A percentile compares a stretch with the other conserved stretches of the same genome.
Conservation (phyloP, 2,888 invertebrate species). For the Epinotia nisella region DNA sequence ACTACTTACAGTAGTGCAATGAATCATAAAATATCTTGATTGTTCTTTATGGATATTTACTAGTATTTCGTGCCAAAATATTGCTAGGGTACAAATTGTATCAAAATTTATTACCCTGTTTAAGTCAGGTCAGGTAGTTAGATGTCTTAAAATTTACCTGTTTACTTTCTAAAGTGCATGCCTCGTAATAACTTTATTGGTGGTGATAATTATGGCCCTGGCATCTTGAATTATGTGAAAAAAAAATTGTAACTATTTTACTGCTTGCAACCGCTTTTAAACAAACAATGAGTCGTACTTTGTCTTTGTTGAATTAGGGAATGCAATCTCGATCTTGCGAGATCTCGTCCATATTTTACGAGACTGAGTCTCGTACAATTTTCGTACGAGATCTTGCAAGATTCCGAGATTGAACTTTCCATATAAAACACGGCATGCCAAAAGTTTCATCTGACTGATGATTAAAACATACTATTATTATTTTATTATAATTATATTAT, state of each 20-base stretch:
- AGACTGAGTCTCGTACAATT: too few relatives aligned
- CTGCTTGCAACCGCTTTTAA: neutral
- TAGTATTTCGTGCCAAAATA: slow-evolving; percentile 37
- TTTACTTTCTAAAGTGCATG: slow-evolving; percentile 14
- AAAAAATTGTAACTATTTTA: neutral
- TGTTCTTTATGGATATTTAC: slow-evolving; percentile 13
- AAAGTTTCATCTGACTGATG: too few relatives aligned
- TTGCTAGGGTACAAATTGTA: slow-evolving; percentile 26
- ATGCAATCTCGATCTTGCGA: too few relatives aligned
- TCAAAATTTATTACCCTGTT: slow-evolving; percentile 16
- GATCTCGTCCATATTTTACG: too few relatives aligned
- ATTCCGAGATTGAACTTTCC: too few relatives aligned
- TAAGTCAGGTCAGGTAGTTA: slow-evolving; percentile 13
- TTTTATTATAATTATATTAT: too few relatives aligned
- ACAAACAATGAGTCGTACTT: neutral
- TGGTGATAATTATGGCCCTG: neutral
- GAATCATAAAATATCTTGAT: slow-evolving; percentile 25
- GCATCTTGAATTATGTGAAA: neutral
- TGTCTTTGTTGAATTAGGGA: neutral
- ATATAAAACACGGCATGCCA: too few relatives aligned
- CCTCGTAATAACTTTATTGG: slow-evolving; percentile 13
- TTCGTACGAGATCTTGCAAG: too few relatives aligned
- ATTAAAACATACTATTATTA: too few relatives aligned
- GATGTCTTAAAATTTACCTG: slow-evolving; percentile 17
- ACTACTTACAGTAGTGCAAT: slow-evolving; percentile 23